phyloP scores from a whole-genome alignment of 2,113 vertebrate species.

The Pterocles gutturalis region DNA sequence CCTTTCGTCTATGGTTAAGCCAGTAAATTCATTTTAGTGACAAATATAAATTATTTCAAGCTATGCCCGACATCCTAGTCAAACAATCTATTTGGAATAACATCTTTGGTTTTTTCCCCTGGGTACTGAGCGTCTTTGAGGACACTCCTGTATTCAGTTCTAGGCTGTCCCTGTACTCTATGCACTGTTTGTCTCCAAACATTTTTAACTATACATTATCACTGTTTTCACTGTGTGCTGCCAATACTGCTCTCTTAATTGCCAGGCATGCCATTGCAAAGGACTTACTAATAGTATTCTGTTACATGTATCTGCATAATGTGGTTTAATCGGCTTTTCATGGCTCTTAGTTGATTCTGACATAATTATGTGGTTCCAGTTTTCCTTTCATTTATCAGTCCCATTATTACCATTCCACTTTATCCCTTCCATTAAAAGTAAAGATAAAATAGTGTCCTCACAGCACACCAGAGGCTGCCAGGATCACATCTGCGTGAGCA shows the following conservation, averaged over 20 bases:
- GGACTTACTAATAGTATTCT: slow-evolving; percentile 37
- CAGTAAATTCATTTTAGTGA: background rate
- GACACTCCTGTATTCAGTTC: background rate
- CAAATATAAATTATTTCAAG: background rate
- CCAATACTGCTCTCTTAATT: slow-evolving; percentile 26
- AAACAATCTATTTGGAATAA: background rate
- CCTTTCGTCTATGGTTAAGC: background rate
- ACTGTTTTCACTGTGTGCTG: slow-evolving; percentile 35
- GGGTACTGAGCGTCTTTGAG: background rate
- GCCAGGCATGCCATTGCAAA: slow-evolving; percentile 10
- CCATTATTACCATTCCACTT: slow-evolving; percentile 17
- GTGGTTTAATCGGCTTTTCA: slow-evolving; percentile 48
- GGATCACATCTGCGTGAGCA: background rate
- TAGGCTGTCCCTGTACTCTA: background rate
- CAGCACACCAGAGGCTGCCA: background rate
- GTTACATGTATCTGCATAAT: slow-evolving; percentile 57
- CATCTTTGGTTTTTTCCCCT: background rate
- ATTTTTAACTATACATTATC: slow-evolving; percentile 31
- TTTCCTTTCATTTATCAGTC: slow-evolving; percentile 44
- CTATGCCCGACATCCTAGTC: background rate
- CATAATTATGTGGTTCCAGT: slow-evolving; percentile 59
- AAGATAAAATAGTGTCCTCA: background rate
- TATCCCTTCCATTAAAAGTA: background rate
- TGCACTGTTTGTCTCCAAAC: slow-evolving; percentile 45
- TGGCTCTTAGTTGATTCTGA: slow-evolving; percentile 42